Evolutionary conservation across 1,140 invertebrate genomes (phyloP), one percentile per base, ranked within the genome.

Genomic region (Agrypnia vestita): DNA sequence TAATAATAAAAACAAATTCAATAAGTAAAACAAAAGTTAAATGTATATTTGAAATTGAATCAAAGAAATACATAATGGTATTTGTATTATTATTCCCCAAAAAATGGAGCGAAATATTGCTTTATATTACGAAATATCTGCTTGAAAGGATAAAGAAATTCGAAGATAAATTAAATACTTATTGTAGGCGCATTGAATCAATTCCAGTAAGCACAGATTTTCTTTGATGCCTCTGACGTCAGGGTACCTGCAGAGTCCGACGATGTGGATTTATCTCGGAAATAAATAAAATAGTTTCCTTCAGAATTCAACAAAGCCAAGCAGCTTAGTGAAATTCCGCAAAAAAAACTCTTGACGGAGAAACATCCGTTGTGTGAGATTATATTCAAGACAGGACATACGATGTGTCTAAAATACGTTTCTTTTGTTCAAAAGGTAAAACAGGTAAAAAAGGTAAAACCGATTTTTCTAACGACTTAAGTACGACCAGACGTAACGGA

Each of bases 221-320:
- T 47, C 67, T 51, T 71, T 71, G 44, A 71, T 49, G 47, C 44
- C 46, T n/a, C 47, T n/a, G 19, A 21, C 13, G 44, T 46, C 55
- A 11, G 17, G 11, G 21, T 59, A 21, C 17, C 17, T 11, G 51
- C 9, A 12, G 62, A 75, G 56, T 51, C 62, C 44, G 17, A 43
- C 55, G 53, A 67, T 76, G 78, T 74, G 72, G 78, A 80, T 80
- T 80, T 80, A 75, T 80, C 47, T 64, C 13, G 35, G 59, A 80
- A 75, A 80, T 80, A 80, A 71, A 80, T 80, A 80, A 75, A 80
- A 73, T 64, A 80, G 61, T 75, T 80, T 80, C 78, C 10, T 76
- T 80, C 62, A 35, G 25, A 74, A 25, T 21, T 19, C 55, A 44
- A 74, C 78, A 79, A 79, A 73, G 78, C 71, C 59, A 19, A 35